Evolutionary conservation across 2,113 vertebrate genomes (phyloP).

Genomic region (Phalacrocorax carbo): DNA sequence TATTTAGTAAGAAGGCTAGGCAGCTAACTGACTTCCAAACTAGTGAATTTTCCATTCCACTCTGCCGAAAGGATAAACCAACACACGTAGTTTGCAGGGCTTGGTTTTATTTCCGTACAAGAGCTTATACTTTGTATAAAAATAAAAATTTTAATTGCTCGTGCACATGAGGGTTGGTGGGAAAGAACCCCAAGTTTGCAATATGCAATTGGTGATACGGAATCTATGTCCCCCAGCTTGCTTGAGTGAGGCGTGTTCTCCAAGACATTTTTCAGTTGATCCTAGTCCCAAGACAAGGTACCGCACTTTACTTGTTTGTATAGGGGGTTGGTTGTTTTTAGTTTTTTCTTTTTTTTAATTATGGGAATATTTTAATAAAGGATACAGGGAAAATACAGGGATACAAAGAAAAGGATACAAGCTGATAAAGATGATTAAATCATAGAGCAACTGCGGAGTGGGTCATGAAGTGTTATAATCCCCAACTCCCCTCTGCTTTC

Average conservation of each 20-base stretch:
- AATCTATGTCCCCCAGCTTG: neutral
- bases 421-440: slow-evolving; percentile 72
- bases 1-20: slow-evolving; percentile 61
- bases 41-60: slow-evolving; percentile 50
- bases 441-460: slow-evolving; percentile 40
- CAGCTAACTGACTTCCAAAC: slow-evolving; percentile 63
- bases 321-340: neutral
- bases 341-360: neutral
- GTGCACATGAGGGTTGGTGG: neutral
- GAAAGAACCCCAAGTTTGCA: neutral
- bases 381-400: neutral
- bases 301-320: neutral
- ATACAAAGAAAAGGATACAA: slow-evolving; percentile 63
- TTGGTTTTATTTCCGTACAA: neutral
- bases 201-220: neutral
- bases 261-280: neutral
- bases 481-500: slow-evolving; percentile 71
- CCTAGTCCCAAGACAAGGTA: neutral
- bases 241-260: neutral
- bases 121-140: neutral
- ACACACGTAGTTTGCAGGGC: neutral
- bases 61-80: neutral
- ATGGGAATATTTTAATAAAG: slow-evolving; percentile 28
- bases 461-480: slow-evolving; percentile 72
- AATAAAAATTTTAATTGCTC: neutral